Evolutionary conservation across 53 echinoderm and acorn worm genomes (phyloP), one percentile per base, ranked within the genome.

Genomic region (Paracentrotus lividus): DNA sequence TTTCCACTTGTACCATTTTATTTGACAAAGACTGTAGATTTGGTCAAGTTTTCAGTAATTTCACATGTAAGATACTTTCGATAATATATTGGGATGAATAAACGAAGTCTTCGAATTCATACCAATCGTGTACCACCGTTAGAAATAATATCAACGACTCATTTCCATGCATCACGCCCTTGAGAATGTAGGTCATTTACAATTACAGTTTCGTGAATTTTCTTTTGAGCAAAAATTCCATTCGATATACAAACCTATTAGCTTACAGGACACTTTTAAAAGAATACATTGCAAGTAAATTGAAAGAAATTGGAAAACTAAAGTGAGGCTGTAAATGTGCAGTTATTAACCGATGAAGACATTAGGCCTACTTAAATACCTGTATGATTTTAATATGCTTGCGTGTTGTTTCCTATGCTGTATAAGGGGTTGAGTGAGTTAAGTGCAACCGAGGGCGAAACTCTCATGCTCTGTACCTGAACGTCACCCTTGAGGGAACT

Each of bases 401-500:
- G 32, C 7, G 33, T 33, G 18, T 20, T 72, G 72, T 36, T 20
- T 16, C 32, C 40, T 40, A 20, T 72, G 31, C 38, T 18, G 15
- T 36, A 16, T 69, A 38, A 12, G 15, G 40, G 32, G 38, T 20
- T 2, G 12, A 72, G 72, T 38, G 72, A 21, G 72, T 40, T 72
- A 72, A 72, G 72, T 72, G 40, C 36, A 15, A 15, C 72, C 72
- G 40, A 40, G 72, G 40, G 72, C 72, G 40, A 72, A 18, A 18
- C 72, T 72, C 72, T 72, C 36, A 72, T 21, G 36, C 40, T 72
- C 72, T 18, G 21, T 36, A 72, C 72, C 72, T 72, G 36, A 36
- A 72, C 27, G 20, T 16, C 56, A 86, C 56, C 86, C 86, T 54
- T 86, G 24, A 54, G 55, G 86, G 86, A 47, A 56, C 47, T 20